Evolutionary conservation across 1,140 invertebrate species (phyloP).

Genomic region (Pogonognathellus flavescens): DNA sequence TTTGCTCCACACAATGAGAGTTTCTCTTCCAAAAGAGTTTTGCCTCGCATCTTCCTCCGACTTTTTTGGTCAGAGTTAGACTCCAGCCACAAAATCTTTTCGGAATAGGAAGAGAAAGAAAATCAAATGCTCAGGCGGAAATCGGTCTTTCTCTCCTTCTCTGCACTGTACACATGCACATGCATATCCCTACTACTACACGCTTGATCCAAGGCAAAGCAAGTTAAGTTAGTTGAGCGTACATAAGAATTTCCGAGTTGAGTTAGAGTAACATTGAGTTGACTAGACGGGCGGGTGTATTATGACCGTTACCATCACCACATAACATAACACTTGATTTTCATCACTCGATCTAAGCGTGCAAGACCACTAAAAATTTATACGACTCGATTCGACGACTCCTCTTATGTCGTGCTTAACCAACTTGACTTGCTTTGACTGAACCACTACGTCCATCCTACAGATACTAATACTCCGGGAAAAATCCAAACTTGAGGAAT

Average conservation of each 20-base stretch:
- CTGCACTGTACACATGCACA: no score
- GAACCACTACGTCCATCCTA: not conserved
- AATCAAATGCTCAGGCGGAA: no score
- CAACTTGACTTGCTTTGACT: not conserved
- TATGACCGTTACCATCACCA: slow-evolving; percentile 35
- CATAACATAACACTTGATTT: slow-evolving; percentile 51
- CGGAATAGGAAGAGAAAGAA: no score
- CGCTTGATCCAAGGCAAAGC: no score
- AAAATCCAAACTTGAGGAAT: no score
- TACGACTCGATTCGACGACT: not conserved
- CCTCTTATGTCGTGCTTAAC: not conserved
- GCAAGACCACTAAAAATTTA: slow-evolving; percentile 41
- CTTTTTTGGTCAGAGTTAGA: no score
- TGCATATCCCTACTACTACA: no score
- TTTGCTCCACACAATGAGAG: no score
- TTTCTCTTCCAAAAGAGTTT: no score
- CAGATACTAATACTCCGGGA: not conserved
- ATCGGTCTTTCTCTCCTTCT: no score
- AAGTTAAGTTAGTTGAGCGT: not conserved
- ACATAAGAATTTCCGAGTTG: slow-evolving; percentile 28
- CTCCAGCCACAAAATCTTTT: no score
- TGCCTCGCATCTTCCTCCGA: no score
- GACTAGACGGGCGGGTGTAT: slow-evolving; percentile 22
- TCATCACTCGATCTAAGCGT: slow-evolving; percentile 54
- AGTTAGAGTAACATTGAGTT: not conserved